Base-by-base conservation (phyloP, 2,888 invertebrate genomes). In the Drosophila subquinaria region DNA sequence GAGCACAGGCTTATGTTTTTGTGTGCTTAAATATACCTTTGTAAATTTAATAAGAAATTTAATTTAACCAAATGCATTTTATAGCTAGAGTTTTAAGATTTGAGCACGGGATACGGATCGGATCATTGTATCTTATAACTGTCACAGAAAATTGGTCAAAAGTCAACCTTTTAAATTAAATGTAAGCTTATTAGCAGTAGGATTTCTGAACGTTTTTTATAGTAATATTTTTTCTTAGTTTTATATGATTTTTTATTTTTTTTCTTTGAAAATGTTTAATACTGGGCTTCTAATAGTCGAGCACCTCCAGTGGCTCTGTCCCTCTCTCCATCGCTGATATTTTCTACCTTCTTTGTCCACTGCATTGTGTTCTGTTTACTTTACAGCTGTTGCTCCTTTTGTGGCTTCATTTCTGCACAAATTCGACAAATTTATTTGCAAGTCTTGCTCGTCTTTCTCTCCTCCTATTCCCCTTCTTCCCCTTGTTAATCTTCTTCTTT, bases 351-450 rank as follows among this genome's bases (percentile, higher is more conserved):
- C 47, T 43, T 35, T 62, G 3, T 68, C 27, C 17, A 51, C 20
- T 15, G 23, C 45, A 42, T 53, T 69, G 57, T 72, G 62, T 60
- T 65, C 47, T 72, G 73, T 74, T 76, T 75, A 69, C 78, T 78
- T 73, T 69, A 64, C 65, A 68, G 69, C 67, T 78, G 60, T 53
- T 52, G 69, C 20, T 48, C 20, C 42, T 68, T 73, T 78, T 78
- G 76, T 77, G 77, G 74, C 80, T 85, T 81, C 73, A 80, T 78
- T 86, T 82, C 71, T 69, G 78, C 81, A 62, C 63, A 73, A 70
- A 63, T 64, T 80, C 64, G 70, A 82, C 72, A 85, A 85, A 85
- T 85, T 88, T 85, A 86, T 85, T 76, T 73, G 77, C 74, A 79
- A 79, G 62, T 73, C 64, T 74, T 75, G 57, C 43, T 23, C 47